These are phyloP conservation scores for Hyposoter dolosus DNA, from an alignment of 2,888 invertebrate species.

Conservation along the genomic window DNA sequence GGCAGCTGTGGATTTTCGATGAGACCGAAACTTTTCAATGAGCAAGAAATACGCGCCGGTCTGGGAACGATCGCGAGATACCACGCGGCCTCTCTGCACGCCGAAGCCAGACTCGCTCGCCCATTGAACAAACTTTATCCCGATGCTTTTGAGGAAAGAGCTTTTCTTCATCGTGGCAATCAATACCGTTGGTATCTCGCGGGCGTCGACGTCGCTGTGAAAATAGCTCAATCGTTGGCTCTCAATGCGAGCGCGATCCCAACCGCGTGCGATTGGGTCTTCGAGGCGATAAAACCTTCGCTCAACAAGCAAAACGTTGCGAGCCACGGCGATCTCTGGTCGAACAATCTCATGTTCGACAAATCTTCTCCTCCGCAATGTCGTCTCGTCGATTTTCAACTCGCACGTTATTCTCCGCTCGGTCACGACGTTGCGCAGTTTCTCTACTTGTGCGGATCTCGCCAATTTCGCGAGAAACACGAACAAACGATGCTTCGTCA, in stretches of 20 bases:
- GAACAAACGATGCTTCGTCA: constrained; percentile 85
- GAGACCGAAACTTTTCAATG: constrained; percentile 72
- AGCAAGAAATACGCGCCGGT: constrained; percentile 74
- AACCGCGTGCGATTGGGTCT: constrained; percentile 70
- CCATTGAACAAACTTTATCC: constrained; percentile 75
- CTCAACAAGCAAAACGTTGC: constrained; percentile 85
- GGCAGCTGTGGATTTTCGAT: constrained; percentile 76
- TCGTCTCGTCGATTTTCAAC: constrained; percentile 90
- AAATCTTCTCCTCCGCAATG: constrained; percentile 86
- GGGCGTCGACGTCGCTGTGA: constrained; percentile 72
- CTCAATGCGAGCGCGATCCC: constrained; percentile 70
- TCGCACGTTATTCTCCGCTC: constrained; percentile 88
- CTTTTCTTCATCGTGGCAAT: constrained; percentile 69
- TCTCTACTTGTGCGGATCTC: constrained; percentile 86
- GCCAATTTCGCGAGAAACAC: constrained; percentile 85
- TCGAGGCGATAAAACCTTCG: constrained; percentile 71
- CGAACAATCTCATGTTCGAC: constrained; percentile 88
- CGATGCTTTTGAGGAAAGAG: constrained; percentile 74
- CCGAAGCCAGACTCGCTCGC: constrained; percentile 75
- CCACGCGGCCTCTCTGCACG: constrained; percentile 79
- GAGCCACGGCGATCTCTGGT: constrained; percentile 88
- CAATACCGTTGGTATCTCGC: constrained; percentile 74
- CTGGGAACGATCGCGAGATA: constrained; percentile 77
- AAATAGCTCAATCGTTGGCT: constrained; percentile 75
- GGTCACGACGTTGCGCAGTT: constrained; percentile 88